phyloP scores from a whole-genome alignment of 1,140 invertebrate species.

The Calephelis virginiensis region DNA sequence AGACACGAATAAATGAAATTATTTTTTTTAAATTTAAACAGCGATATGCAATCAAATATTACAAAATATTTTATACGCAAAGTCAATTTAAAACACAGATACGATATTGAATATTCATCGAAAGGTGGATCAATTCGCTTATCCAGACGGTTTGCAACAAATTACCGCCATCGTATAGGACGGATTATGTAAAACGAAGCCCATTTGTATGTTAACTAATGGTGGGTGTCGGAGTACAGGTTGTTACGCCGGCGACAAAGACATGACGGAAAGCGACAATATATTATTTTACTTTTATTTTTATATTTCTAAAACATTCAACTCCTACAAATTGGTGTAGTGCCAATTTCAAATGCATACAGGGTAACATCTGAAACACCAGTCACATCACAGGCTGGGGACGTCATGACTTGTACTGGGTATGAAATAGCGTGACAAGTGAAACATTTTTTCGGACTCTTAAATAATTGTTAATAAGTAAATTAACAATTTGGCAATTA shows the following conservation, averaged over 20 bases:
- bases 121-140: slow-evolving; percentile 71
- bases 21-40: slow-evolving; percentile 30
- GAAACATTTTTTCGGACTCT: too few relatives aligned
- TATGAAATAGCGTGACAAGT: too few relatives aligned
- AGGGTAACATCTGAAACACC: too few relatives aligned
- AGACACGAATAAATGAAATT: too few relatives aligned
- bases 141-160: slow-evolving; percentile 70
- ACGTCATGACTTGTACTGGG: too few relatives aligned
- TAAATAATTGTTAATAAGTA: too few relatives aligned
- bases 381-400: too few relatives aligned
- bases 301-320: background rate
- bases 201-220: slow-evolving; percentile 77
- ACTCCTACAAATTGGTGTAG: too few relatives aligned
- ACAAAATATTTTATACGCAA: slow-evolving; percentile 24
- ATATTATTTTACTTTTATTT: slow-evolving; percentile 25
- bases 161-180: slow-evolving; percentile 67
- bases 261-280: slow-evolving; percentile 38
- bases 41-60: too few relatives aligned
- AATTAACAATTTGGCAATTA: too few relatives aligned
- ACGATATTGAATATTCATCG: slow-evolving; percentile 57
- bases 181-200: slow-evolving; percentile 75
- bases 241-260: slow-evolving; percentile 40
- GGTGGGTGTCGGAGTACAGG: slow-evolving; percentile 56
- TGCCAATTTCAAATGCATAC: too few relatives aligned
- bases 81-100: slow-evolving; percentile 17